Percentiles rank a stretch among this genome's conserved stretches.
Conservation (phyloP, 2,888 invertebrate genomes). For the Pterobdella sp. region DNA sequence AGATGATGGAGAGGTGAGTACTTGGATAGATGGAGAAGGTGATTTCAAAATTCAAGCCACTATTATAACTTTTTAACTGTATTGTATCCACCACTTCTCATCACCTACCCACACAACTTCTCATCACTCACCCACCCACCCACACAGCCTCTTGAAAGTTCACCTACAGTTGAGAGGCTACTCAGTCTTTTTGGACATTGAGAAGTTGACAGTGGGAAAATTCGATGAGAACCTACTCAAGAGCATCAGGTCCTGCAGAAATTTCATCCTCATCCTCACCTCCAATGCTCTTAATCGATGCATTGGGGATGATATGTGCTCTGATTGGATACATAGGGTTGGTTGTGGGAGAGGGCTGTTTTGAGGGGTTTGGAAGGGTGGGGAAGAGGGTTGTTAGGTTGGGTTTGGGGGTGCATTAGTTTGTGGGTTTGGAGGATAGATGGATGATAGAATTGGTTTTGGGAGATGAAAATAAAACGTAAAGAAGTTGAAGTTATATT, state of each 20-base stretch:
- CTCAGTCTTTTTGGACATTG: slow-evolving; percentile 95
- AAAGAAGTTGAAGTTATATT: no score
- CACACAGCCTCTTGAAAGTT: slow-evolving; percentile 67
- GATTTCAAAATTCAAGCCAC: background rate
- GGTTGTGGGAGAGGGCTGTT: slow-evolving; percentile 49
- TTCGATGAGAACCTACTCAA: slow-evolving; percentile 94
- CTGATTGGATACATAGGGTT: slow-evolving; percentile 98
- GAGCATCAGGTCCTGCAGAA: slow-evolving; percentile 90
- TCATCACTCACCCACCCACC: slow-evolving; percentile 27
- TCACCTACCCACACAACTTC: background rate
- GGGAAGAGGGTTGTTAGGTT: background rate
- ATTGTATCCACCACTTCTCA: background rate
- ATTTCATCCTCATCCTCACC: slow-evolving; percentile 90
- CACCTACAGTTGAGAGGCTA: slow-evolving; percentile 90
- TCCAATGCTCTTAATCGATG: slow-evolving; percentile 90
- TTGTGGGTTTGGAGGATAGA: background rate
- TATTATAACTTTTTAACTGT: background rate
- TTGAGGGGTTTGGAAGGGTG: no score
- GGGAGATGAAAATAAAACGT: background rate
- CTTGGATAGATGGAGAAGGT: no score
- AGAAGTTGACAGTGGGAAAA: slow-evolving; percentile 92
- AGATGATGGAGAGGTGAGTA: no score
- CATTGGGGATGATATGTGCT: slow-evolving; percentile 78
- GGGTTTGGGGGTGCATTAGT: background rate
- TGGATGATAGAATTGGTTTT: background rate